These are phyloP conservation scores for Dorcus hopei DNA, from an alignment of 2,888 invertebrate genomes.

Conservation along the genomic window DNA sequence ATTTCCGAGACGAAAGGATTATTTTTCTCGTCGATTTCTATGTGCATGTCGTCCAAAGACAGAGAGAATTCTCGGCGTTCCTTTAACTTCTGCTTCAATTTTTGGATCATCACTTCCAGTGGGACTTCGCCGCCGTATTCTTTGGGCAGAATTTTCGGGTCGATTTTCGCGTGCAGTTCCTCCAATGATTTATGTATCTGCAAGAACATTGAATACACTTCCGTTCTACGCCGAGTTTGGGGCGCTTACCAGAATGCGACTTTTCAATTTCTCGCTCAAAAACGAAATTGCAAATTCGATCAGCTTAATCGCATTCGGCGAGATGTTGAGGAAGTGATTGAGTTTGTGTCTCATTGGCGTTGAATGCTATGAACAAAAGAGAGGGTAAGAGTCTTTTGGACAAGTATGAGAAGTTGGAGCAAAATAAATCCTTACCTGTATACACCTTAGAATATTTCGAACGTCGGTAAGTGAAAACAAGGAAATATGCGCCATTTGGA, in stretches of 20 bases:
- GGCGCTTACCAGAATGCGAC: conserved; percentile 69
- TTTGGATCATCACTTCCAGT: conserved; percentile 75
- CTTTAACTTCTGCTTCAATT: conserved; percentile 63
- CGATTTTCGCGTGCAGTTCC: conserved; percentile 68
- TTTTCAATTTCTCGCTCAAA: conserved; percentile 80
- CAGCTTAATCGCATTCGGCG: conserved; percentile 74
- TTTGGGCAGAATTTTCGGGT: conserved; percentile 74
- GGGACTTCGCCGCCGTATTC: conserved; percentile 87
- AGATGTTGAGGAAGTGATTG: conserved; percentile 83
- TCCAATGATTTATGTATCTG: conserved; percentile 73
- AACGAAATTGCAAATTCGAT: conserved; percentile 80
- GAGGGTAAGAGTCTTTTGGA: neutral
- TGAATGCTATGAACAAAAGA: conserved; percentile 62
- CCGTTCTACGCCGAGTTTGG: neutral
- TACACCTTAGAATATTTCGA: conserved; percentile 71
- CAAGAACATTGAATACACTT: conserved; percentile 25
- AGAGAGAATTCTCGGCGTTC: conserved; percentile 64
- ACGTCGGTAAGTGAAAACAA: conserved; percentile 80
- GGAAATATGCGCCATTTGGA: conserved; percentile 79
- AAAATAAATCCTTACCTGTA: conserved; percentile 56
- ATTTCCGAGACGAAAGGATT: conserved; percentile 47
- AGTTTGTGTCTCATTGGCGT: conserved; percentile 89
- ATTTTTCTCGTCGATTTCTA: conserved; percentile 61
- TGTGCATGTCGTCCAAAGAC: conserved; percentile 72
- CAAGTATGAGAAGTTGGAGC: no score